Base-by-base conservation (phyloP, 64 coral and sea anemone genomes). In the Montipora cactus region DNA sequence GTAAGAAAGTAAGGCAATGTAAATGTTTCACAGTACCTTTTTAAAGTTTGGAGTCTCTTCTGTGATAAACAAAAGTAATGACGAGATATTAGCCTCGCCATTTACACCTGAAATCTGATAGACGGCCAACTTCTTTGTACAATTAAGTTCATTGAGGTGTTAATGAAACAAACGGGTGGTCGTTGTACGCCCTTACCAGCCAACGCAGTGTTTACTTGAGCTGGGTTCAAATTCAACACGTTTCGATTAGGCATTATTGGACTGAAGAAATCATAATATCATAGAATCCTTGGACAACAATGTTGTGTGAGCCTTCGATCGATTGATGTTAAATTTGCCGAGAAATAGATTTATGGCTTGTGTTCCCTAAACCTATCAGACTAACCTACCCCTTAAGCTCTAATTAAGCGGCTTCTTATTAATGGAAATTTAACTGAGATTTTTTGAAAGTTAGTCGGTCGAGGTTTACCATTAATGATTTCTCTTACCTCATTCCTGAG, bases 91-190 rank as follows among this genome's bases (percentile, higher is more conserved):
- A 47, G 16, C 45, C 21, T 28, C 44, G 37, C 46, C 66, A 86
- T 22, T 71, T 86, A 15, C 46, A 50, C 64, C 62, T 45, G 7
- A 46, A 86, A 86, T 51, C 6, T 71, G 46, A 71, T 71, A 86
- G 44, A 86, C 47, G 9, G n/a, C 46, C 15, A 47, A 50, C 22
- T 50, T 44, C 8, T 72, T 6, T 57, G 53, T 4, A 57, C 11
- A 57, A 57, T 11, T 57, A 11, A 78, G 76, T 49, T 78, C 46
- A 49, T 78, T 18, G 5, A 72, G 68, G 64, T 51, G 82, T 72
- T 71, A 52, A 86, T 86, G 82, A 86, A 71, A 8, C 71, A 68
- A 15, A 16, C 82, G 66, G 82, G 16, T 86, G 82, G 44, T 49
- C 16, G 11, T 47, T 49, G 11, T 37, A 16, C 46, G 6, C 4